Conservation (phyloP, 1,140 invertebrate species). For the Hypsibius dujardini region DNA sequence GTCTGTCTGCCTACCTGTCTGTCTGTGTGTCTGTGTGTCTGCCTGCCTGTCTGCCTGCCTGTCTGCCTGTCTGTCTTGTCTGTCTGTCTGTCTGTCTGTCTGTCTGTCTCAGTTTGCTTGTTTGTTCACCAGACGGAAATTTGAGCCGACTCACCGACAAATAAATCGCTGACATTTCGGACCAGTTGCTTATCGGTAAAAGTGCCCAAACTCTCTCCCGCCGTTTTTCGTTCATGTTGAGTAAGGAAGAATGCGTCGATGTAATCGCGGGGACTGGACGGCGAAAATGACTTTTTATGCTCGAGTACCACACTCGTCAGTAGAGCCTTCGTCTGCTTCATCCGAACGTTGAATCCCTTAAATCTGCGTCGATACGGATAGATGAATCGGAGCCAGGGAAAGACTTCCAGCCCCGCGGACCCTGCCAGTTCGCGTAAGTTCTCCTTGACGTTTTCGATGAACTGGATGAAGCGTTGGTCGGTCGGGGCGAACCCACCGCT, state of each 20-base stretch:
- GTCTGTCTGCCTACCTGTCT: background rate
- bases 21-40: background rate
- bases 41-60: background rate
- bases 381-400: background rate
- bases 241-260: constrained; percentile 11
- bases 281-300: constrained; percentile 12
- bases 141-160: background rate
- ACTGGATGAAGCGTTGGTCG: background rate
- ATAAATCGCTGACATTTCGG: background rate
- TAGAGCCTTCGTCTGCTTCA: background rate
- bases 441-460: background rate
- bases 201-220: background rate
- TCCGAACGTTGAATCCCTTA: background rate
- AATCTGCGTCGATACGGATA: background rate
- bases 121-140: no score
- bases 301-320: background rate
- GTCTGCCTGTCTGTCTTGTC: no score
- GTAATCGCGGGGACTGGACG: constrained; percentile 15
- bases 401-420: background rate
- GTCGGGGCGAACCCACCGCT: background rate
- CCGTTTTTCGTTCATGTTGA: constrained; percentile 15
- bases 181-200: background rate
- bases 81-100: background rate
- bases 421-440: background rate
- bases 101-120: background rate